phyloP scores from a whole-genome alignment of 2,888 invertebrate genomes.

The Siphlonurus alternatus region DNA sequence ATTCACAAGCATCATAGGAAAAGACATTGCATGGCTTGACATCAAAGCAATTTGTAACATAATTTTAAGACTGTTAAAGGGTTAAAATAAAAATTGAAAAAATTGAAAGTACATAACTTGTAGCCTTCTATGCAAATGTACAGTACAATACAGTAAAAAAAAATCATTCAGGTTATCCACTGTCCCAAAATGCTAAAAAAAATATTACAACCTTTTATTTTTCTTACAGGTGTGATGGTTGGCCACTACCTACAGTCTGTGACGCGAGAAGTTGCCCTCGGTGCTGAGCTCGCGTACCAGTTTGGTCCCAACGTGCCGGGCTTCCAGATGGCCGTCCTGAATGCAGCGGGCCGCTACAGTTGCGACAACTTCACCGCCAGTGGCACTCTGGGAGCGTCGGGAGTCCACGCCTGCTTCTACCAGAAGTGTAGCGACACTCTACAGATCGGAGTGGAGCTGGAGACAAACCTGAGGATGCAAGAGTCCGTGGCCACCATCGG shows the following conservation, averaged over 20 bases:
- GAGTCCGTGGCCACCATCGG: slow-evolving; percentile 84
- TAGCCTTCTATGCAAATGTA: too few relatives aligned
- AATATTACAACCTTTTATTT: too few relatives aligned
- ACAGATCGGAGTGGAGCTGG: slow-evolving; percentile 86
- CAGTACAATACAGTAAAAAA: too few relatives aligned
- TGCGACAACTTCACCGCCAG: slow-evolving; percentile 30
- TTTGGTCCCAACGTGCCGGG: slow-evolving; percentile 71
- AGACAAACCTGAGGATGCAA: slow-evolving; percentile 77
- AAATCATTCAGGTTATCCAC: too few relatives aligned
- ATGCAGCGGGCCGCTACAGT: slow-evolving; percentile 67
- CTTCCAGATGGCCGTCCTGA: slow-evolving; percentile 72
- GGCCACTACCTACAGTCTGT: slow-evolving; percentile 81
- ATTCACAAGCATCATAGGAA: too few relatives aligned
- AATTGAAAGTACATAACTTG: too few relatives aligned
- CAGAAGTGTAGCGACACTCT: slow-evolving; percentile 85
- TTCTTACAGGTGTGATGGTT: slow-evolving; percentile 56
- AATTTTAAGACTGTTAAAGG: too few relatives aligned
- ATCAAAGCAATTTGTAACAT: too few relatives aligned
- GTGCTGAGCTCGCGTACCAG: slow-evolving; percentile 88
- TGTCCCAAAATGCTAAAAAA: too few relatives aligned
- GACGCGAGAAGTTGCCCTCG: slow-evolving; percentile 65
- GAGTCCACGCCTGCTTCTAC: slow-evolving; percentile 81
- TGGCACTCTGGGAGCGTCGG: slow-evolving; percentile 47
- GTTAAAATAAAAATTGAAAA: too few relatives aligned
- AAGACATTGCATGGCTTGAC: too few relatives aligned